Percentiles rank a stretch among this genome's conserved stretches.
phyloP scores from a whole-genome alignment of 1,140 invertebrate species.

The Akabosia matsudoensis region DNA sequence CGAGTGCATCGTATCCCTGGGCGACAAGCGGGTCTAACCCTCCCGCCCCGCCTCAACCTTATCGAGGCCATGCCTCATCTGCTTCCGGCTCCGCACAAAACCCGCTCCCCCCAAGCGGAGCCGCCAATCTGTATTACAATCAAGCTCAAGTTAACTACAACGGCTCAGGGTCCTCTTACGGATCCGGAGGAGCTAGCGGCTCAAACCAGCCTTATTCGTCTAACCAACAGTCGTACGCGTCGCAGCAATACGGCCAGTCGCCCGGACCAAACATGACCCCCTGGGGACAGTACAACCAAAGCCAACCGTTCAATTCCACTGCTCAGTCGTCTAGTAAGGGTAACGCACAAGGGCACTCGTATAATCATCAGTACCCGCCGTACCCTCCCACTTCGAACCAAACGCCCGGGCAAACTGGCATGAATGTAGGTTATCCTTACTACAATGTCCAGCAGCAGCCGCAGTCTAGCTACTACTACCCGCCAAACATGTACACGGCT shows the following conservation, averaged over 20 bases:
- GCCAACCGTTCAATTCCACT: background rate
- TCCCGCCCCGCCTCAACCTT: background rate
- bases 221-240: background rate
- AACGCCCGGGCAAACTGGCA: background rate
- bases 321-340: background rate
- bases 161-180: background rate
- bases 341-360: background rate
- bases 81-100: background rate
- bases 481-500: background rate
- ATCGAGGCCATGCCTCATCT: conserved; percentile 4
- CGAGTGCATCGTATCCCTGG: background rate
- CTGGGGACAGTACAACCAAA: background rate
- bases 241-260: background rate
- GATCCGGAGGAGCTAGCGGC: background rate
- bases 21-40: too few relatives aligned
- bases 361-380: conserved; percentile 7
- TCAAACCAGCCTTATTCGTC: background rate
- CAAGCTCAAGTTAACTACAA: background rate
- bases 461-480: background rate
- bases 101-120: background rate
- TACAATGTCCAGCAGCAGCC: too few relatives aligned
- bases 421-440: too few relatives aligned
- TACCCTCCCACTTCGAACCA: background rate
- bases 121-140: background rate
- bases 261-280: background rate